phyloP scores from a whole-genome alignment of 2,113 vertebrate species.

The Sorex araneus region DNA sequence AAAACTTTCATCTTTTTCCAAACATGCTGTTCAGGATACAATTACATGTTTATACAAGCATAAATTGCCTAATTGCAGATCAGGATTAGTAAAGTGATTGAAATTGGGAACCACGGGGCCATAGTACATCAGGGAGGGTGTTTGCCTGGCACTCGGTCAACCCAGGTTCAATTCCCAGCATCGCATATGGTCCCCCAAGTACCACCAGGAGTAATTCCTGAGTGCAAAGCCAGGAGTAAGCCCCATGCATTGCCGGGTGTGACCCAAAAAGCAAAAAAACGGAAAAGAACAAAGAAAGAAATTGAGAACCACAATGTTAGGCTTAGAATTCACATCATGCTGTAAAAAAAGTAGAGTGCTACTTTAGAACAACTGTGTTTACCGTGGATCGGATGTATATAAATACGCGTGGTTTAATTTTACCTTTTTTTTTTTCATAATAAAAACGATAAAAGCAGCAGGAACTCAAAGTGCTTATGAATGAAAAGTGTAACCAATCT shows the following conservation, averaged over 20 bases:
- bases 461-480: slow-evolving; percentile 53
- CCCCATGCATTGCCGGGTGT: no score
- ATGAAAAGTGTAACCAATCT: slow-evolving; percentile 55
- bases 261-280: no score
- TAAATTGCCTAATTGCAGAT: slow-evolving; percentile 52
- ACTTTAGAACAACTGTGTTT: slow-evolving; percentile 49
- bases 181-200: no score
- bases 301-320: slow-evolving; percentile 51
- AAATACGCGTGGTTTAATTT: slow-evolving; percentile 57
- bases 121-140: no score
- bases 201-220: no score
- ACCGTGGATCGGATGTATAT: slow-evolving; percentile 60
- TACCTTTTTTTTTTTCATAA: slow-evolving; percentile 22
- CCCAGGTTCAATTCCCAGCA: no score
- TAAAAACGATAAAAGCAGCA: slow-evolving; percentile 56
- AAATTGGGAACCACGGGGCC: slow-evolving; percentile 44
- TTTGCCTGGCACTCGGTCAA: no score
- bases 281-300: not conserved
- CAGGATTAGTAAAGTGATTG: slow-evolving; percentile 50
- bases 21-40: slow-evolving; percentile 14
- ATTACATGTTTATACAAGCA: slow-evolving; percentile 41
- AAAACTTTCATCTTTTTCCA: not conserved
- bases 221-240: no score
- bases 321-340: slow-evolving; percentile 48
- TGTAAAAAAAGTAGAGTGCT: slow-evolving; percentile 31